Evolutionary conservation across 2,113 vertebrate species (phyloP).

Genomic region (Camelus dromedarius): DNA sequence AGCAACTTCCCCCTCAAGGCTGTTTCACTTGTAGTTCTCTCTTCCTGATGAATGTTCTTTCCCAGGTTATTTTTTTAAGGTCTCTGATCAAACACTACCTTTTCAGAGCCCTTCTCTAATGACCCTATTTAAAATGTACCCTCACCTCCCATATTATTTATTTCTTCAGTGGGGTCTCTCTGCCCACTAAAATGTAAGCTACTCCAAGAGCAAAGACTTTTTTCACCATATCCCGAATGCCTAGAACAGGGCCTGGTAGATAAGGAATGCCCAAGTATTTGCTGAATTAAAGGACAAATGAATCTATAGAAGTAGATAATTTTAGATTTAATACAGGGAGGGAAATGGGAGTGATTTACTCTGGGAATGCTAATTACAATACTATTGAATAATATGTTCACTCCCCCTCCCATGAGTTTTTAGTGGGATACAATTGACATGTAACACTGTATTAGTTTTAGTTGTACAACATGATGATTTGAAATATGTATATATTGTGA

Average conservation of each 20-base stretch:
- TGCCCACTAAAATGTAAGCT: neutral
- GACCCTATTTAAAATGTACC: neutral
- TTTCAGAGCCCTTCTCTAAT: neutral
- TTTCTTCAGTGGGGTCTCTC: neutral
- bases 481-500: neutral
- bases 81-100: neutral
- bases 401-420: neutral
- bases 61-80: neutral
- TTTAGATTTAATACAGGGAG: slow-evolving; percentile 19
- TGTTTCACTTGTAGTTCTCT: neutral
- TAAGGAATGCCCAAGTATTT: neutral
- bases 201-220: neutral
- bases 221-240: neutral
- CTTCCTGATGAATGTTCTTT: neutral
- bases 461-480: neutral
- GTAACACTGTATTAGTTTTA: neutral
- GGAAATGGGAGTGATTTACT: neutral
- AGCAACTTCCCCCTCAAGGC: neutral
- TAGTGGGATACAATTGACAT: neutral
- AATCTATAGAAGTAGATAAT: neutral
- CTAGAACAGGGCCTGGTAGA: neutral
- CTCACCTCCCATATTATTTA: neutral
- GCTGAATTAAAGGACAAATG: neutral
- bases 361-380: neutral
- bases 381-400: neutral